Evolutionary conservation across 2,797 vertebrate species (phyloP).

Genomic region (Channa striata): DNA sequence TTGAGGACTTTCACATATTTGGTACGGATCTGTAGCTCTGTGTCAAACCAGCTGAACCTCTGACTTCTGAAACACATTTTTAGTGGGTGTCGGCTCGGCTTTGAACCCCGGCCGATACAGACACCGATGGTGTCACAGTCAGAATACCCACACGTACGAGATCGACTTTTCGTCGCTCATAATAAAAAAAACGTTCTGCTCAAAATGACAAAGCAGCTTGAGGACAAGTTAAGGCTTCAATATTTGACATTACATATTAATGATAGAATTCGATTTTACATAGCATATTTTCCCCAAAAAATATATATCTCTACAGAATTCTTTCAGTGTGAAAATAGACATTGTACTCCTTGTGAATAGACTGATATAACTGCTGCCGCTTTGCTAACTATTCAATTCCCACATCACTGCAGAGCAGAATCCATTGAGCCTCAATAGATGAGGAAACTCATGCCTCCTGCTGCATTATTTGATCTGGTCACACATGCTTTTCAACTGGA

Average conservation of each 20-base stretch:
- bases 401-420: conserved; percentile 56
- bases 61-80: conserved; percentile 41
- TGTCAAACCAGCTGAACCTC: conserved; percentile 27
- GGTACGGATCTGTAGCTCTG: conserved; percentile 24
- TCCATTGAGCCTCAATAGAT: conserved; percentile 51
- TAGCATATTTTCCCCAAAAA: conserved; percentile 18
- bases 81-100: conserved; percentile 34
- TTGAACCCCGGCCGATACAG: conserved; percentile 18
- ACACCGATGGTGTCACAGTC: neutral
- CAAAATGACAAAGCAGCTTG: neutral
- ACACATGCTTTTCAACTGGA: conserved; percentile 50
- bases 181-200: conserved; percentile 1
- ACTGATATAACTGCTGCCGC: conserved; percentile 38
- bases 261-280: conserved; percentile 10
- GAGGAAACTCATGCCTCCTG: conserved; percentile 57
- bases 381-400: conserved; percentile 49
- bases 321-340: conserved; percentile 35
- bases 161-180: conserved; percentile 3
- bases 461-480: conserved; percentile 59
- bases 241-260: conserved; percentile 20
- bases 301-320: neutral
- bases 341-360: conserved; percentile 42
- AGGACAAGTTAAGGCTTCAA: conserved; percentile 7
- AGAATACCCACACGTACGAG: conserved; percentile 6
- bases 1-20: conserved; percentile 52